Conservation (phyloP, 2,113 vertebrate species). For the Micronycteris hirsuta region DNA sequence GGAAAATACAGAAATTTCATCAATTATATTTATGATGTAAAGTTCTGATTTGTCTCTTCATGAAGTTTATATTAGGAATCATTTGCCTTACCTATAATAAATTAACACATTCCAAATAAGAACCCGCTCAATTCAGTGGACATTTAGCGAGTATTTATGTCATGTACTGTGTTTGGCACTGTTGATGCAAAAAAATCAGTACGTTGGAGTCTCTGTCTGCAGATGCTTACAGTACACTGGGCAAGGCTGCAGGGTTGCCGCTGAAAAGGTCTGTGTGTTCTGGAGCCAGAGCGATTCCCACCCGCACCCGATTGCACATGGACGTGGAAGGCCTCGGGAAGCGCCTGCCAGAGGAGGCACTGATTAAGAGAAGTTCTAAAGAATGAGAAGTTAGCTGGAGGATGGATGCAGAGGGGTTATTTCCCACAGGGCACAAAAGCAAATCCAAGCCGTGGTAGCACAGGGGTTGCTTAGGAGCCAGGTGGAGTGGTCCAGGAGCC, state of each 20-base stretch:
- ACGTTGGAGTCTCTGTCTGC: neutral
- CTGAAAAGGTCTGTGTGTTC: too few relatives aligned
- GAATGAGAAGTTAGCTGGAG: neutral
- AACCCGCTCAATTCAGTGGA: neutral
- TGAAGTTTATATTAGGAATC: neutral
- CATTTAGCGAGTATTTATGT: neutral
- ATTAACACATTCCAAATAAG: neutral
- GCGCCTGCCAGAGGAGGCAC: neutral
- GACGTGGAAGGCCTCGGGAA: neutral
- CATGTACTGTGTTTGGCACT: neutral
- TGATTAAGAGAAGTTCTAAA: neutral
- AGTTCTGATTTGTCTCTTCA: neutral
- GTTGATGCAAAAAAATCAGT: neutral
- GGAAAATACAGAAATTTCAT: neutral
- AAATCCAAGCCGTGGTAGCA: too few relatives aligned
- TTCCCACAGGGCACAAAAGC: neutral
- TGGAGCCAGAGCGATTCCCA: accelerated
- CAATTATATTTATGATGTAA: neutral
- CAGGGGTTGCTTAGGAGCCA: neutral
- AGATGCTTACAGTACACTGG: accelerated
- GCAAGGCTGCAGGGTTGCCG: neutral
- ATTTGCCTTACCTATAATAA: neutral
- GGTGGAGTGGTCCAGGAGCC: neutral
- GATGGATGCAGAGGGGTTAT: neutral
- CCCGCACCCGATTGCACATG: neutral